Evolutionary conservation across 2,888 invertebrate species (phyloP), one percentile per base, ranked within the genome.

Genomic region (Amiota mariae): DNA sequence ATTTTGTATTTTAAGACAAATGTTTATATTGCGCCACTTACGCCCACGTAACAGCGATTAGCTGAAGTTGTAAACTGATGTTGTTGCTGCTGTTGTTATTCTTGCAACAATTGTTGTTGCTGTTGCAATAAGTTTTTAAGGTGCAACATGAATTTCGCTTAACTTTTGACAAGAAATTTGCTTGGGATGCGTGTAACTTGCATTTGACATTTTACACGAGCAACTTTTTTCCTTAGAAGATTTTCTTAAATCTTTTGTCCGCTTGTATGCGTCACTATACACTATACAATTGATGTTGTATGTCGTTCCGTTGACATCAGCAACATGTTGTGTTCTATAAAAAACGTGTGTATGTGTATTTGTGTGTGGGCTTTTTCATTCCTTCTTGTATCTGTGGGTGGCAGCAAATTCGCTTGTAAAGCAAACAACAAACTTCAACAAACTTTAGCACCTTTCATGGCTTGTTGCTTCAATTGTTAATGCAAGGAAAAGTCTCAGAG

Each of bases 1-100:
- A n/a, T 51, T 20, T 20, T 11, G 59, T 18, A 20, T 36, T 36
- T 36, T 4, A 36, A 36, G 36, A 36, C 15, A 20, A 59, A 59
- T 59, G 59, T 59, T 20, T 1, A 59, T 18, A 54, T 12, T n/a
- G 46, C 11, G 64, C 24, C 48, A 66, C 8, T 57, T 57, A 54
- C 71, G 71, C 71, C 51, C n/a, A 71, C 63, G 9, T 36, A 12
- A 18, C 13, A 68, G 20, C 67, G 67, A 68, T 68, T 68, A 68
- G 67, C 67, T 68, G 11, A 68, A 46, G 15, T n/a, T 66, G 12
- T 4, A 63, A 59, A 8, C 18, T 18, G 59, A 59, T 36, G 24
- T 18, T 36, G 63, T 11, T 36, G 63, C 59, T 59, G 59, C n/a
- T 15, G 24, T 24, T 24, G 24, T 24, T 24, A 24, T 24, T 24